These are phyloP conservation scores for Sebastes variabilis DNA, from an alignment of 2,797 vertebrate species.

Conservation along the genomic window DNA sequence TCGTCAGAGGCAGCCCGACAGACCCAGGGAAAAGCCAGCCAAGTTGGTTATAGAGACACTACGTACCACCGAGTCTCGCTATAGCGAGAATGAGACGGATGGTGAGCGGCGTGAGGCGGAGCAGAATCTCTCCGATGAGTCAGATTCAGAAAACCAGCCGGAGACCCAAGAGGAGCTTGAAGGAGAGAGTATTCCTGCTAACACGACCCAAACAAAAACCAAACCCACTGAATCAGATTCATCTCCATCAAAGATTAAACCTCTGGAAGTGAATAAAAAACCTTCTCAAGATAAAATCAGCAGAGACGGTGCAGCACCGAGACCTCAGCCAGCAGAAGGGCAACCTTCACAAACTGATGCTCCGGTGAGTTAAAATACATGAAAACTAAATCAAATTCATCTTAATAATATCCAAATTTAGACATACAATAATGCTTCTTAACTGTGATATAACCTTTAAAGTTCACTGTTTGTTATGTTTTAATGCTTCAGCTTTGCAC, in stretches of 20 bases:
- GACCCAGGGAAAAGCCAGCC: not conserved
- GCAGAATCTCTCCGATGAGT: slow-evolving; percentile 9
- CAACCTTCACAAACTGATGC: not conserved
- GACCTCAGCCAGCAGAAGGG: not conserved
- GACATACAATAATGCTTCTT: not conserved
- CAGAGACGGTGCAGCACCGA: not conserved
- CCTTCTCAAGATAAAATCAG: not conserved
- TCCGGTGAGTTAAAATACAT: slow-evolving; percentile 38
- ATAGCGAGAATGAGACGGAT: slow-evolving; percentile 65
- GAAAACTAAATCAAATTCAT: not conserved
- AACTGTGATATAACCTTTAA: not conserved
- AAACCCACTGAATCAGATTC: not conserved
- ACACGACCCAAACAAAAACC: not conserved
- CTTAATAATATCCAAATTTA: not conserved
- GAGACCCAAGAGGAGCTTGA: not conserved
- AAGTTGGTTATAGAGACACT: slow-evolving; percentile 65
- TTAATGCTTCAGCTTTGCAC: slow-evolving; percentile 44
- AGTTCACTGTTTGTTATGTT: not conserved
- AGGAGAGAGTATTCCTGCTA: not conserved
- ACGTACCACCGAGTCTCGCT: not conserved
- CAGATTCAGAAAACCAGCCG: slow-evolving; percentile 30
- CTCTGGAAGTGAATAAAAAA: not conserved
- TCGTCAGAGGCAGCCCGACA: slow-evolving; percentile 22
- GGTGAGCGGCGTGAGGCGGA: not conserved
- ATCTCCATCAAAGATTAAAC: not conserved